Evolutionary conservation across 64 coral and sea anemone species (phyloP), one percentile per base, ranked within the genome.

Genomic region (Pocillopora damicornis): DNA sequence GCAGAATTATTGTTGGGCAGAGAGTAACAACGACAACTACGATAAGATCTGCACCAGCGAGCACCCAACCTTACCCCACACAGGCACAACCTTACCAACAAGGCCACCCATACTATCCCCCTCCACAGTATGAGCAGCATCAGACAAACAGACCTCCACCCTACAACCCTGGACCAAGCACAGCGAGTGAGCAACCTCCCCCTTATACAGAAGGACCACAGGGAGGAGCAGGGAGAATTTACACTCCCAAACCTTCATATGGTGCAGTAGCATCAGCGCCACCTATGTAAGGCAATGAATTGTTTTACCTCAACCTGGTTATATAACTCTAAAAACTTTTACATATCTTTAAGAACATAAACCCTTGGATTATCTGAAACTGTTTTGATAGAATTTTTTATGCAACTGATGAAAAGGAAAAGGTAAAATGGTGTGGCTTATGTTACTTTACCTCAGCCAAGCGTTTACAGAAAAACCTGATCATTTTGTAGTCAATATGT

Each of bases 1-100:
- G 81, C 18, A 71, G 81, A 85, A 63, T 85, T 3, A 73, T 85
- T 26, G 37, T 72, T 9, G 65, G 81, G 72, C 11, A 51, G 51
- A 51, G 18, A 1, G 81, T 85, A 72, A 73, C 64, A n/a, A 20
- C 75, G 18, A 73, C 65, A 1, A 85, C 58, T 12, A 63, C 37
- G 0, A 51, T 58, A 5, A 17, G 63, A 20, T 9, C 25, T 34
- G 36, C 35, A 22, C 34, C 9, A 17, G 35, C 68, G 65, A 12
- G 16, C 12, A 25, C 51, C 37, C 64, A 2, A 45, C 81, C 37
- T 25, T 60, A 79, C 22, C 63, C 37, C 15, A 20, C 17, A 10
- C 74, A 76, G 74, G 59, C 8, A 13, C 80, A 16, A 42, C 62
- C 61, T 36, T 75, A 75, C 73, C 74, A 76, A 76, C 74, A 76